phyloP scores from a whole-genome alignment of 2,888 invertebrate genomes.

The Muscina levida region DNA sequence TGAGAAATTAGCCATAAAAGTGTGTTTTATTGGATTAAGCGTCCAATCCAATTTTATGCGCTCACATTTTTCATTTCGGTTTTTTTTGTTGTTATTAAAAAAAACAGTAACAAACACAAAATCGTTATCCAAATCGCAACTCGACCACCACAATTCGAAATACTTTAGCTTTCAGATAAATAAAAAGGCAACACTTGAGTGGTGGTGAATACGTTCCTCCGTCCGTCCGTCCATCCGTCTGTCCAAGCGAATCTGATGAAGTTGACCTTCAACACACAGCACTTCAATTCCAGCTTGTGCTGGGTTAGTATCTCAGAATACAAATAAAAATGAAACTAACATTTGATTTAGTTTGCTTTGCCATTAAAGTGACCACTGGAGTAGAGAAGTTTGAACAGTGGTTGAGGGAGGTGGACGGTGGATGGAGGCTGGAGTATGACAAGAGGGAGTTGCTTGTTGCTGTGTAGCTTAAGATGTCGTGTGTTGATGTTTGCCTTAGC shows the following conservation, averaged over 20 bases:
- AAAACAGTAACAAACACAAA: conserved; percentile 35
- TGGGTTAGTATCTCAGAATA: neutral
- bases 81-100: conserved; percentile 36
- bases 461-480: neutral
- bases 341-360: conserved; percentile 28
- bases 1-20: neutral
- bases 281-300: conserved; percentile 29
- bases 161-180: conserved; percentile 30
- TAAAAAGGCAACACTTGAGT: conserved; percentile 22
- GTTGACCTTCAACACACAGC: conserved; percentile 61
- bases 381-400: too few relatives aligned
- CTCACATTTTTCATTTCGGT: conserved; percentile 40
- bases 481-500: neutral
- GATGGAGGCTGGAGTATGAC: too few relatives aligned
- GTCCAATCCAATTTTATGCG: conserved; percentile 35
- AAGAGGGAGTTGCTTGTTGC: conserved; percentile 28
- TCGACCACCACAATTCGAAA: conserved; percentile 10
- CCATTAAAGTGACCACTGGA: too few relatives aligned
- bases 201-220: neutral
- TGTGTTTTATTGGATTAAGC: conserved; percentile 35
- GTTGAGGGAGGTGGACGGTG: too few relatives aligned
- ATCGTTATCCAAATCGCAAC: conserved; percentile 13
- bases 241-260: conserved; percentile 40
- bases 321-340: conserved; percentile 31
- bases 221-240: too few relatives aligned